Base-by-base conservation (phyloP, 2,797 vertebrate species). In the Dipus sagitta region DNA sequence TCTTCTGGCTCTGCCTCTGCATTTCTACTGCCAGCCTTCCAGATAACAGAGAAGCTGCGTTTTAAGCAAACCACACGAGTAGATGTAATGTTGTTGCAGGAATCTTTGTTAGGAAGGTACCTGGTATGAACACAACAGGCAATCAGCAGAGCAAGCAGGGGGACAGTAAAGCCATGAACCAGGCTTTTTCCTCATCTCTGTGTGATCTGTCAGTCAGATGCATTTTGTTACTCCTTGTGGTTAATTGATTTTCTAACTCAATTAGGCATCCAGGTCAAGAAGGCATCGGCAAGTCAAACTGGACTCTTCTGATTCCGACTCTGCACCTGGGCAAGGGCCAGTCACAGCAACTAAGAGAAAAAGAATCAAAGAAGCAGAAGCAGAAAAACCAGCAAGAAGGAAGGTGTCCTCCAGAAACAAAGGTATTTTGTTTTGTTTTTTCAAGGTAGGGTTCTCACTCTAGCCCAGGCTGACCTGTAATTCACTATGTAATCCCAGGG, bases 221-320 rank as follows among this genome's bases (percentile, higher is more conserved):
- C 26, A 38, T 89, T 91, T 91, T 79, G 52, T 83, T 9, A 34
- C 80, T 96, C 86, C 21, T 54, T 90, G 21, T 95, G 24, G 0
- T 81, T 88, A 91, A 34, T 60, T 90, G 94, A 90, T 78, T 70
- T 96, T 97, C 68, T 83, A 15, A 78, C 47, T 86, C 17, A 64
- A 21, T 7, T 93, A 99, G 99, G 98, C 96, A 9, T 96, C 98
- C 21, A 99, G 97, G 95, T 99, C 99, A 4, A 98, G 98, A 95
- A 96, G 98, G 75, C 98, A 99, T 86, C 98, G 98, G 13, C 98
- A 98, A 26, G 97, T 98, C 86, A 97, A 62, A 74, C 47, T 98
- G 8, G 98, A 97, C n/a, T 97, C 98, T 62, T 97, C 98, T 13
- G 97, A 97, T 32, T 84, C 97, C 0, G 96, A 96, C 42, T 83